Evolutionary conservation across 2,113 vertebrate species (phyloP), one percentile per base, ranked within the genome.

Genomic region (Callospermophilus lateralis): DNA sequence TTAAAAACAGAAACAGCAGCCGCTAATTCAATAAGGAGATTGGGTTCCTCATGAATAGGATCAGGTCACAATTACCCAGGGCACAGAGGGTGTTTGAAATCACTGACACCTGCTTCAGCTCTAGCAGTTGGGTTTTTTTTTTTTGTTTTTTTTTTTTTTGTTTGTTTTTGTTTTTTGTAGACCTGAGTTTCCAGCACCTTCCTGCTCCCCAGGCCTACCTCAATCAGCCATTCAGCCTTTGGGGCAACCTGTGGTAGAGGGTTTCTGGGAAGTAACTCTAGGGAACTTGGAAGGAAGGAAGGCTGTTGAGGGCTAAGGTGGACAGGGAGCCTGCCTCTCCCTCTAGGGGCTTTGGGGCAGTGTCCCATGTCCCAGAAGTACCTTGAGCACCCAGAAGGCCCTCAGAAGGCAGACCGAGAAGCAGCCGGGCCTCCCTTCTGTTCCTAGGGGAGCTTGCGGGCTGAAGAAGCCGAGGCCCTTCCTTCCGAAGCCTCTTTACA

Each of bases 401-500:
- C 51, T 39, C 61, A 37, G 53, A 9, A 34, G 73, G 16, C 68
- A 28, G 45, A 34, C 34, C 6, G 26, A 87, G 67, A 32, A 72
- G 73, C 76, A 72, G 87, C n/a, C 2, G 0, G 2, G 11, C 39
- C 28, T 32, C 26, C 65, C 28, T 28, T 24, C 15, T 9, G 45
- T 37, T 81, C 42, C 77, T 26, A 34, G 11, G 0, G 6, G 53
- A 85, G 63, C 94, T 79, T 91, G 53, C 0, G 13, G 95, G 87
- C 48, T 37, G 11, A 70, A 3, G n/a, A 63, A 70, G 89, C 80
- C 5, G 32, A 48, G 68, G 84, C 42, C 89, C 93, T 95, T 61
- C 87, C 70, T 83, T 65, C 92, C 5, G n/a, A 96, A 73, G 83
- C 65, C 83, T 89, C 84, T 97, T 96, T 95, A 94, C 65, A 70